Evolutionary conservation across 2,113 vertebrate genomes (phyloP).

Genomic region (Urocynchramus pylzowi): DNA sequence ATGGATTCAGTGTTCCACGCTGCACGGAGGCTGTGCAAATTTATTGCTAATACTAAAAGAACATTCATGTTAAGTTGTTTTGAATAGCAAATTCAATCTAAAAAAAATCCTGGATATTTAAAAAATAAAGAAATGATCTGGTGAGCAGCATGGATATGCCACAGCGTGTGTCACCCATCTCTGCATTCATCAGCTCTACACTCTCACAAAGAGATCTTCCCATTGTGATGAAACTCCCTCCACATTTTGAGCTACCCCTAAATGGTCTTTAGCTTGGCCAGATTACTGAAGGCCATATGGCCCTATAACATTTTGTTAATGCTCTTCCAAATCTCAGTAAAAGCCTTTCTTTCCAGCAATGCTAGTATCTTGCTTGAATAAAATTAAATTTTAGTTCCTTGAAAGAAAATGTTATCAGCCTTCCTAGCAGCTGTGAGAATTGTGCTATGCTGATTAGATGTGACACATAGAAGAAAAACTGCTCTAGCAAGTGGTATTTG

Average conservation of each 20-base stretch:
- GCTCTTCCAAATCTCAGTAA: constrained; percentile 32
- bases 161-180: background rate
- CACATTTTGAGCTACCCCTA: background rate
- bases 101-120: background rate
- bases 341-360: constrained; percentile 40
- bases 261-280: constrained; percentile 23
- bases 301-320: constrained; percentile 24
- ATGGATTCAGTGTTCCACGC: constrained; percentile 37
- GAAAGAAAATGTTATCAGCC: constrained; percentile 60
- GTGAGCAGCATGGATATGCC: background rate
- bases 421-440: constrained; percentile 49
- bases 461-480: constrained; percentile 43
- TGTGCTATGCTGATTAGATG: constrained; percentile 49
- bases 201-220: background rate
- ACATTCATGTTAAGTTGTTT: constrained; percentile 42
- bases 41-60: constrained; percentile 60
- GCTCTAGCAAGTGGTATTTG: constrained; percentile 41
- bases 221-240: background rate
- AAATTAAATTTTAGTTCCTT: constrained; percentile 62
- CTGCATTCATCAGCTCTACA: background rate
- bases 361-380: constrained; percentile 30
- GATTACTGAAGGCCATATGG: constrained; percentile 22
- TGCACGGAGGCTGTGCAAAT: constrained; percentile 32
- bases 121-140: background rate
- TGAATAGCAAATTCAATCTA: constrained; percentile 26